A percentile compares a stretch with the other conserved stretches of the same genome.
Evolutionary conservation across 2,888 invertebrate species (phyloP).

Genomic region (Philopedon plagiatum): DNA sequence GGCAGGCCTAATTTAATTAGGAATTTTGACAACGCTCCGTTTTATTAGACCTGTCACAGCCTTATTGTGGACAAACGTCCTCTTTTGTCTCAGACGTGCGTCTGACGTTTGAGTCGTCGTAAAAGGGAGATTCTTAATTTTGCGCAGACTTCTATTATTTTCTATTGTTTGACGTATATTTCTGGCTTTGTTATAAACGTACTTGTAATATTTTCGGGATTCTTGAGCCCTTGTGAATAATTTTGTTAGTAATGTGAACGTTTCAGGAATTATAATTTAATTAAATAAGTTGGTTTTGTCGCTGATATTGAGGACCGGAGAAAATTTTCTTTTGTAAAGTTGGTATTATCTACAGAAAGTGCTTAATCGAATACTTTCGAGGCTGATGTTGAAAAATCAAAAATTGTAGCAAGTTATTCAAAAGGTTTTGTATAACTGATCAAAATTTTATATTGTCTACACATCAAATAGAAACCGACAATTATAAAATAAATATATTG

Average conservation of each 20-base stretch:
- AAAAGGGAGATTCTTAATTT: constrained; percentile 27
- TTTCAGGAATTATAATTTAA: not conserved
- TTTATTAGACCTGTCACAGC: constrained; percentile 47
- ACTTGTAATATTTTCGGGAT: constrained; percentile 11
- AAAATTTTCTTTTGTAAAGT: too few species aligned
- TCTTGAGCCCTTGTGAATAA: not conserved
- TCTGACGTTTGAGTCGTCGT: constrained; percentile 28
- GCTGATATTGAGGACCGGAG: not conserved
- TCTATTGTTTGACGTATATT: constrained; percentile 33
- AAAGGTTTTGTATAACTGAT: too few species aligned
- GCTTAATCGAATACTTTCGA: too few species aligned
- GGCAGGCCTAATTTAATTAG: constrained; percentile 46
- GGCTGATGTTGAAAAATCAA: too few species aligned
- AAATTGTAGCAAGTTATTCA: too few species aligned
- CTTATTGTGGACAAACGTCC: constrained; percentile 42
- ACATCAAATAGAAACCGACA: too few species aligned
- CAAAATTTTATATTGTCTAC: too few species aligned
- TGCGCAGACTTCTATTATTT: constrained; percentile 34
- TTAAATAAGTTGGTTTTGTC: not conserved
- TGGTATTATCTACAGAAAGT: too few species aligned
- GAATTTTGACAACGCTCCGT: constrained; percentile 39
- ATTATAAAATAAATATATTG: too few species aligned
- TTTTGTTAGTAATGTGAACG: constrained; percentile 1
- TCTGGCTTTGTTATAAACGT: constrained; percentile 31
- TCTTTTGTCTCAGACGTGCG: constrained; percentile 42